Base-by-base conservation (phyloP, 2,888 invertebrate species). In the Andrena haemorrhoa region DNA sequence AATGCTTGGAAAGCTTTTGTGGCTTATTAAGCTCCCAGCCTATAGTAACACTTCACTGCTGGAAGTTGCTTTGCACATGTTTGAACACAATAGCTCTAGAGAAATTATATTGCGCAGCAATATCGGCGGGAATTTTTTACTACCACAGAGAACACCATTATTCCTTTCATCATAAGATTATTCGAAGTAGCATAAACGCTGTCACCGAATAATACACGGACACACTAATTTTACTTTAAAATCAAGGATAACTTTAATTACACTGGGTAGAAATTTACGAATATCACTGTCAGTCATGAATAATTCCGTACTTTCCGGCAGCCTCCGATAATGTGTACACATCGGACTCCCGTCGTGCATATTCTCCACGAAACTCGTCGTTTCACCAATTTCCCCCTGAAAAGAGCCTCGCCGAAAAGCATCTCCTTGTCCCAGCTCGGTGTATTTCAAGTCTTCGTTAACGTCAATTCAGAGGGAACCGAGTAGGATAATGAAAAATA, bases 401-500 rank as follows among this genome's bases (percentile, higher is more conserved):
- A 23, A 51, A 10, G 2, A 20, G 1, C 20, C 5, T 53, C 23
- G 7, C 8, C 8, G 6, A 33, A 51, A 29, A 20, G 31, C 51
- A 12, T 53, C 33, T 53, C 23, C 12, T 23, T 0, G 56, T 23
- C 10, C 23, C 51, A 2, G 26, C 12, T 29, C 56, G 5, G 12
- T n/a, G 8, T 16, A 41, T 31, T 71, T 60, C 70, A 35, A 47
- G 47, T 31, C 31, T 0, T 20, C 56, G 16, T 29, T 12, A 58
- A 29, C 33, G 3, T 35, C 33, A 35, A 47, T 33, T 35, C 64
- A 23, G 33, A 49, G 3, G 35, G 3, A 31, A 7, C 66, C 7
- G 33, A 31, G 47, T n/a, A 58, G 16, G 66, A n/a, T 35, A 69
- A 63, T 56, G 75, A 56, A 20, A 63, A 75, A 75, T 58, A 58